These are phyloP conservation scores for Chaenogobius annularis DNA, from an alignment of 2,113 vertebrate genomes.

Conservation along the genomic window DNA sequence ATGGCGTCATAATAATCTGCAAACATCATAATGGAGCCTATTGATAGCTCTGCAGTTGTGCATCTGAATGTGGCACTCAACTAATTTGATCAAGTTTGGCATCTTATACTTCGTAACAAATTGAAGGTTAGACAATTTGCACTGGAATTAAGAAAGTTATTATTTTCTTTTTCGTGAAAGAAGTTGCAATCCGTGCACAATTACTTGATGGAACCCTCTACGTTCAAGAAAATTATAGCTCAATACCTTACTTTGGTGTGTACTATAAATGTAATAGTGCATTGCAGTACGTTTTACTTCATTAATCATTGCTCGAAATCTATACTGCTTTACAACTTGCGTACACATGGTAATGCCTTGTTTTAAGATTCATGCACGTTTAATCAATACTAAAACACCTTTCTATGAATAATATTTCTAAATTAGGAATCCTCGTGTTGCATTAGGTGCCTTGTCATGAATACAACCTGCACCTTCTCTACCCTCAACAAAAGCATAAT, in stretches of 20 bases:
- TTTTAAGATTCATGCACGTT: background rate
- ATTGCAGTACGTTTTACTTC: background rate
- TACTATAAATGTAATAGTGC: background rate
- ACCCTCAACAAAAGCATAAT: conserved; percentile 3
- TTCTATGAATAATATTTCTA: background rate
- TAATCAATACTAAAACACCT: conserved; percentile 4
- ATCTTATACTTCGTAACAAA: background rate
- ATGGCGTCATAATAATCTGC: background rate
- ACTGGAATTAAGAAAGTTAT: too few species aligned
- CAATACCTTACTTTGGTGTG: background rate
- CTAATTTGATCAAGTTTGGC: background rate
- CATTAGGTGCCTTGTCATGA: conserved; percentile 24
- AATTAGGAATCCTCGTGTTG: background rate
- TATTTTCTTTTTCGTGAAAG: too few species aligned
- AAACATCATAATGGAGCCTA: background rate
- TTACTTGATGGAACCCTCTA: background rate
- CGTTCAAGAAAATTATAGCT: background rate
- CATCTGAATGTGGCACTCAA: background rate
- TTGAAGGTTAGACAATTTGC: background rate
- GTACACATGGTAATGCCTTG: background rate
- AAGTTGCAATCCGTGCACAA: background rate
- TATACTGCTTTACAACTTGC: background rate
- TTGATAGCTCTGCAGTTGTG: background rate
- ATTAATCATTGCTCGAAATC: background rate
- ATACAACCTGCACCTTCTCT: background rate